These are phyloP conservation scores for Dryococelus australis DNA, from an alignment of 2,888 invertebrate genomes.

Conservation along the genomic window DNA sequence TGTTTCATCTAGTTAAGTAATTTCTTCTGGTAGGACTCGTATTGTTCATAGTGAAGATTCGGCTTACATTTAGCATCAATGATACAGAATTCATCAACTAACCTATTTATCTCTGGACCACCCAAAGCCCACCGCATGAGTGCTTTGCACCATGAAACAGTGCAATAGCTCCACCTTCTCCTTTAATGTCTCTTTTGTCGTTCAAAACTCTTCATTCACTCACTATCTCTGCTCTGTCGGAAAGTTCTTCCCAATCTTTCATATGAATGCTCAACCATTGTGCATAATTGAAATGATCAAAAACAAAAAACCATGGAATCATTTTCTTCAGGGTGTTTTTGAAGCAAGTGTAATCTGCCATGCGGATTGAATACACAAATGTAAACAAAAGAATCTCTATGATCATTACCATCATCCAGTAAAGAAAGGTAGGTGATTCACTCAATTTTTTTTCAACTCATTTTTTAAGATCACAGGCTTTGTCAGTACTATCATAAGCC, in stretches of 20 bases:
- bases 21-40: no score
- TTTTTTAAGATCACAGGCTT: background rate
- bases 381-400: background rate
- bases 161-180: background rate
- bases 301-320: no score
- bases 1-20: no score
- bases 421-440: background rate
- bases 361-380: background rate
- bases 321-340: constrained; percentile 13
- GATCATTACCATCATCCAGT: background rate
- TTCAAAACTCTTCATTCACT: background rate
- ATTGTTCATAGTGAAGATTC: no score
- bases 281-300: no score
- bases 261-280: no score
- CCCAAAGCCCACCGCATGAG: background rate
- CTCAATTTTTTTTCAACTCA: background rate
- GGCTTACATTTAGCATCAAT: no score
- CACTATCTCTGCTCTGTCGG: background rate
- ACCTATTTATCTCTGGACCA: no score
- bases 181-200: background rate
- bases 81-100: no score
- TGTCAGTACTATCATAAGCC: background rate
- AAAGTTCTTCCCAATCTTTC: background rate
- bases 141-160: constrained; percentile 13
- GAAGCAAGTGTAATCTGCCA: constrained; percentile 17